A percentile compares a stretch with the other conserved stretches of the same genome.
These are phyloP conservation scores for Cerastis leucographa DNA, from an alignment of 2,888 invertebrate species.

Conservation along the genomic window DNA sequence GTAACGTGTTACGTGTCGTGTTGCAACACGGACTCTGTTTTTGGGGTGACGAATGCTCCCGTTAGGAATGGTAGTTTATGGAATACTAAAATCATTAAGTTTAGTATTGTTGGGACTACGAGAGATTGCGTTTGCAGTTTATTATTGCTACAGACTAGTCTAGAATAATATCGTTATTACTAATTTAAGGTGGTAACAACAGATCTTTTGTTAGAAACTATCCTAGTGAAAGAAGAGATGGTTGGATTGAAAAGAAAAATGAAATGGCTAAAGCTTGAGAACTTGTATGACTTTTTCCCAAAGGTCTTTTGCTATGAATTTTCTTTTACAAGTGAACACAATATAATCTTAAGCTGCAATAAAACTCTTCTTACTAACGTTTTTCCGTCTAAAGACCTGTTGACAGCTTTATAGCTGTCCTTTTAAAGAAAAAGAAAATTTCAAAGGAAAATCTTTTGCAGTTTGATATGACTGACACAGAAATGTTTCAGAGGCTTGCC, in stretches of 20 bases:
- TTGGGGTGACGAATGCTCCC: neutral
- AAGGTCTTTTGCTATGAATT: slow-evolving; percentile 6
- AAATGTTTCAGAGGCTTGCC: neutral
- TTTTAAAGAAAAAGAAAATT: neutral
- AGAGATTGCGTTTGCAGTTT: neutral
- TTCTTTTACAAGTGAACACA: slow-evolving; percentile 19
- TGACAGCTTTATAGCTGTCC: neutral
- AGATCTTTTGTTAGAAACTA: neutral
- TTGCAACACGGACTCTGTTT: slow-evolving; percentile 10
- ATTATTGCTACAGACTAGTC: neutral
- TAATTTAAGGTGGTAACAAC: neutral
- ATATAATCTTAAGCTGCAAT: slow-evolving; percentile 11
- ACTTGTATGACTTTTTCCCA: neutral
- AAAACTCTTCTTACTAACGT: neutral
- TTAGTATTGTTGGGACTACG: slow-evolving; percentile 4
- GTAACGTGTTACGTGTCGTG: slow-evolving; percentile 40
- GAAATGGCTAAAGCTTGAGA: neutral
- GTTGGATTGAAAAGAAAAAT: neutral
- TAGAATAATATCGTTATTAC: neutral
- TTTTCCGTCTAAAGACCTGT: neutral
- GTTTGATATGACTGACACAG: slow-evolving; percentile 8
- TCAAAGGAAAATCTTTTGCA: slow-evolving; percentile 3
- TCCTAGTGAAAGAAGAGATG: neutral
- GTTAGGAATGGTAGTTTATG: slow-evolving; percentile 17
- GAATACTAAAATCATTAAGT: slow-evolving; percentile 2